These are phyloP conservation scores for Mactromeris polynyma DNA, from an alignment of 2,888 invertebrate genomes.

Conservation along the genomic window DNA sequence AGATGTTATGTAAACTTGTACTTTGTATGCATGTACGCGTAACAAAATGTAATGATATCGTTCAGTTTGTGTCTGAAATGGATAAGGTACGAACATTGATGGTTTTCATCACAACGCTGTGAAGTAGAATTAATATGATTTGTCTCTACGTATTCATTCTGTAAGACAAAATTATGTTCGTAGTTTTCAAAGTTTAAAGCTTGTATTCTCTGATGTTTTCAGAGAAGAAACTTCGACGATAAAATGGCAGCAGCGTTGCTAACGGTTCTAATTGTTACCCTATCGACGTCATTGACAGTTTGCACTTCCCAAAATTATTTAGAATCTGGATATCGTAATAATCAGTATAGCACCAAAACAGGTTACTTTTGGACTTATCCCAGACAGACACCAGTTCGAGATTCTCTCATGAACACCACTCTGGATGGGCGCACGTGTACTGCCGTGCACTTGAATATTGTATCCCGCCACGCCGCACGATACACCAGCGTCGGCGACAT, in stretches of 20 bases:
- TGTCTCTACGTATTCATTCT: no score
- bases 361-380: slow-evolving; percentile 71
- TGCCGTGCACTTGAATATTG: slow-evolving; percentile 74
- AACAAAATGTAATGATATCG: no score
- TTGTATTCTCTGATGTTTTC: not conserved
- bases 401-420: slow-evolving; percentile 14
- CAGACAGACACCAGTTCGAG: not conserved
- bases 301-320: not conserved
- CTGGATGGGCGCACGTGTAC: slow-evolving; percentile 62
- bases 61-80: no score
- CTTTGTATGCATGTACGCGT: no score
- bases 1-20: no score
- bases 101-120: no score
- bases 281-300: not conserved
- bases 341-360: slow-evolving; percentile 74
- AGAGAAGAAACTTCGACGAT: not conserved
- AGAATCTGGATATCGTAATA: slow-evolving; percentile 27
- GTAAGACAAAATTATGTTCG: no score
- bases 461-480: slow-evolving; percentile 80
- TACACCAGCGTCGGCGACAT: slow-evolving; percentile 78
- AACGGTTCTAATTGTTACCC: not conserved
- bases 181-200: not conserved
- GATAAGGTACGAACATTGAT: no score
- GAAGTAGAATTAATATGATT: no score
- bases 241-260: not conserved